Evolutionary conservation across 2,888 invertebrate species (phyloP).

Genomic region (Silvanus unidentatus): DNA sequence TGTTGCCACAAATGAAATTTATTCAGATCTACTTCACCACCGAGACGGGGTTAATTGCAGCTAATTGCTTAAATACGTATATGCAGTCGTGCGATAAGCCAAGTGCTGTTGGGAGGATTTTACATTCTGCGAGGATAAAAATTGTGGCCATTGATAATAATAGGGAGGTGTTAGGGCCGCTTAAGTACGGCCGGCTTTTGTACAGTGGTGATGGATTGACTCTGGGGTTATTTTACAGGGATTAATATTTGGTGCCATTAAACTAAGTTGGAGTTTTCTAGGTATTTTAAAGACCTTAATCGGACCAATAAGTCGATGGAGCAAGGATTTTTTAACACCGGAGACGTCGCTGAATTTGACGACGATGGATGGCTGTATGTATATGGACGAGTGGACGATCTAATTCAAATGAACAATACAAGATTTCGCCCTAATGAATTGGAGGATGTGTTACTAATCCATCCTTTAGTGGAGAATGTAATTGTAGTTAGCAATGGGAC

Average conservation of each 20-base stretch:
- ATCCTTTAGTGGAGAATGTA: constrained; percentile 30
- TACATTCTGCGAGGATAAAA: constrained; percentile 29
- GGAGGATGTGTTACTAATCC: constrained; percentile 32
- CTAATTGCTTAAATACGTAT: constrained; percentile 23
- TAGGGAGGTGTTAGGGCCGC: constrained; percentile 22
- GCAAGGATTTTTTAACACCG: constrained; percentile 35
- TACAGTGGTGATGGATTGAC: constrained; percentile 32
- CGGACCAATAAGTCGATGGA: constrained; percentile 22
- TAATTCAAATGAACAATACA: constrained; percentile 20
- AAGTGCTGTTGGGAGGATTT: constrained; percentile 28
- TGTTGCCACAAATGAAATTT: constrained; percentile 28
- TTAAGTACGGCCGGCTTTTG: constrained; percentile 33
- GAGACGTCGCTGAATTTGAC: constrained; percentile 35
- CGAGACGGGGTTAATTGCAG: constrained; percentile 33
- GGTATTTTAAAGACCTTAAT: constrained; percentile 33
- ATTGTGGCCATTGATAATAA: constrained; percentile 31
- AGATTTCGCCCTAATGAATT: constrained; percentile 26
- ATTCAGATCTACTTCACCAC: constrained; percentile 31
- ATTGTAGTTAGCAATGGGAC: constrained; percentile 27
- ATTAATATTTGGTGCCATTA: background rate
- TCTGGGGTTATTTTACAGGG: constrained; percentile 29
- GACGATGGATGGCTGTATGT: constrained; percentile 34
- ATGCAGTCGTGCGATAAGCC: constrained; percentile 20
- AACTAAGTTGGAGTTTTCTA: constrained; percentile 18
- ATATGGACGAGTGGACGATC: constrained; percentile 31